These are phyloP conservation scores for Morbakka virulenta DNA, from an alignment of 30 jellyfish, hydroid and myxozoan species.

Conservation along the genomic window DNA sequence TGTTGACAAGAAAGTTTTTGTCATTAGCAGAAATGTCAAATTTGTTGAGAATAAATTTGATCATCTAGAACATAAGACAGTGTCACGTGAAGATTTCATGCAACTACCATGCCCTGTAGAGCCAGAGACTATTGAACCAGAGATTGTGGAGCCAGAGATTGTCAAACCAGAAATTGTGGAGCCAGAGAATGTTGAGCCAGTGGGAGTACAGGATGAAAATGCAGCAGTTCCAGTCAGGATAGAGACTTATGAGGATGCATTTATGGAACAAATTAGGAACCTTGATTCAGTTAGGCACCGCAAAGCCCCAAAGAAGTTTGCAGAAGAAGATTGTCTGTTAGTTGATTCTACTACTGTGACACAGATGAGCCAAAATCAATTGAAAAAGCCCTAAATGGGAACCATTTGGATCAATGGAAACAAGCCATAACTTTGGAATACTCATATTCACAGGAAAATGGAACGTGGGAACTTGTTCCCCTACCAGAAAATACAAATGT, in stretches of 20 bases:
- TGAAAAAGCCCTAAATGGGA: slow-evolving; percentile 20
- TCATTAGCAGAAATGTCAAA: not conserved
- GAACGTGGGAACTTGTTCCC: slow-evolving; percentile 39
- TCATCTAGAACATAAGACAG: not conserved
- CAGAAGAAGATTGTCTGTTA: not conserved
- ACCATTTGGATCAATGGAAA: slow-evolving; percentile 15
- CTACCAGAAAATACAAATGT: slow-evolving; percentile 7
- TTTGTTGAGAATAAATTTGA: not conserved
- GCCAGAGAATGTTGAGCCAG: not conserved
- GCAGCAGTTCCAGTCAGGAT: not conserved
- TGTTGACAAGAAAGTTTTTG: not conserved
- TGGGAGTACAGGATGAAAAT: not conserved
- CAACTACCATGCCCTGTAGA: too few species aligned
- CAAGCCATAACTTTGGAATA: slow-evolving; percentile 29
- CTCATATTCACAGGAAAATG: slow-evolving; percentile 11
- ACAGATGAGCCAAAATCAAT: slow-evolving; percentile 13
- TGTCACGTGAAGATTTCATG: not conserved
- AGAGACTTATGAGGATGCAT: slow-evolving; percentile 19
- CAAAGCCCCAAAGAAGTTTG: not conserved
- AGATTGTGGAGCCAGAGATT: not conserved
- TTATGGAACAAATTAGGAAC: slow-evolving; percentile 11
- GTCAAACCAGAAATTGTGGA: too few species aligned
- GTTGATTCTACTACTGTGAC: not conserved
- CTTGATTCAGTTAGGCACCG: not conserved
- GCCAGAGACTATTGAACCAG: not conserved